Percentiles rank a stretch among this genome's conserved stretches.
Evolutionary conservation across 1,140 invertebrate species (phyloP).

Genomic region (Nephila pilipes): DNA sequence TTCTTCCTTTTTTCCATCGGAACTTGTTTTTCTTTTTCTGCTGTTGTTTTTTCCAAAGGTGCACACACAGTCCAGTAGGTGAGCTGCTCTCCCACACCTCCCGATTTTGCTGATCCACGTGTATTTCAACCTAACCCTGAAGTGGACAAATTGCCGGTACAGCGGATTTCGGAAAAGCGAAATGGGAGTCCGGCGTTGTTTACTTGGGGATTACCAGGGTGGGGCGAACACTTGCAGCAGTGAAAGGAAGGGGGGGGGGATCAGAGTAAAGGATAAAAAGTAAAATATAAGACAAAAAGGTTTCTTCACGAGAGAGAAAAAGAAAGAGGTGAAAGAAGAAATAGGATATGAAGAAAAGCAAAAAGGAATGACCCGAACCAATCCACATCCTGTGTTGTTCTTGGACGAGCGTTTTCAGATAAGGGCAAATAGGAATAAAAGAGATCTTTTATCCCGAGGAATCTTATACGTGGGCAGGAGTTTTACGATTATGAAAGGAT

Average conservation of each 20-base stretch:
- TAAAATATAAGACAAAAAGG: constrained; percentile 39
- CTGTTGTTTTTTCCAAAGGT: constrained; percentile 2
- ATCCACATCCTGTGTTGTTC: constrained; percentile 37
- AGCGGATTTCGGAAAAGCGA: constrained; percentile 52
- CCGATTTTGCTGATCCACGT: constrained; percentile 62
- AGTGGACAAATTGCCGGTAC: constrained; percentile 68
- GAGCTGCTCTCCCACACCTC: not conserved
- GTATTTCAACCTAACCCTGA: constrained; percentile 64
- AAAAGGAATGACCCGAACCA: not conserved
- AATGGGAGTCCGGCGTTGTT: constrained; percentile 43
- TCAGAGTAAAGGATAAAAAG: constrained; percentile 10
- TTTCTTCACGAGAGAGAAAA: not conserved
- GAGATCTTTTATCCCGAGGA: constrained; percentile 23
- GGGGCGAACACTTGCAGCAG: not conserved
- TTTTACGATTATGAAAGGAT: constrained; percentile 37
- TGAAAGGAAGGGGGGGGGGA: not conserved
- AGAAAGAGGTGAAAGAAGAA: constrained; percentile 13
- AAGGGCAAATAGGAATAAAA: constrained; percentile 28
- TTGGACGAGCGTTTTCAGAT: constrained; percentile 22
- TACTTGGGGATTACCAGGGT: constrained; percentile 42
- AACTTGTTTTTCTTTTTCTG: not conserved
- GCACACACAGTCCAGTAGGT: constrained; percentile 1
- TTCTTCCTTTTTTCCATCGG: not conserved
- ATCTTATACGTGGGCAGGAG: constrained; percentile 40
- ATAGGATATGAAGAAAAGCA: constrained; percentile 25